Evolutionary conservation across 2,113 vertebrate genomes (phyloP), one percentile per base, ranked within the genome.

Genomic region (Sinocyclocheilus grahami): DNA sequence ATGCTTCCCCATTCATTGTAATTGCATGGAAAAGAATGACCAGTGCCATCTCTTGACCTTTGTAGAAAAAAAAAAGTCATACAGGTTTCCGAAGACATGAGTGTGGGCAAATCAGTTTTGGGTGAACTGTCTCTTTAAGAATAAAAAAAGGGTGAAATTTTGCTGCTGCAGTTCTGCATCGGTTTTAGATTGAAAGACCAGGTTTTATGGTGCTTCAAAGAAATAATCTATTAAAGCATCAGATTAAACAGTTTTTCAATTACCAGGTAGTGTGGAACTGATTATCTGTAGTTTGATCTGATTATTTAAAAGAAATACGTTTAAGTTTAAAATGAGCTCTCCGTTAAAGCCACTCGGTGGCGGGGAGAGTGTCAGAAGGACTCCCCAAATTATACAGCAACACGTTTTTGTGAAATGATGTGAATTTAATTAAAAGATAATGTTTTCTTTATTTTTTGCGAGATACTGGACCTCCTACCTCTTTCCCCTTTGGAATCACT

Each of bases 361-460:
- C 58, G 30, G 46, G n/a, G 80, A 78, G 39, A 51, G 20, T 83
- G 78, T 86, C 53, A 84, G 51, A 83, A 42, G 82, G 53, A 51
- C 58, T 60, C 67, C 48, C 65, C 53, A 81, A 76, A 87, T 80
- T 67, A 85, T 86, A 76, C 67, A 76, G 58, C 77, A 42, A 46
- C n/a, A 42, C 62, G 5, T 80, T 63, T 90, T 91, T 91, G 88
- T 89, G 92, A 94, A 92, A 93, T 91, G 92, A 87, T 93, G 92
- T 92, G 91, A 94, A 93, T 94, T 90, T 94, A 94, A 95, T 95
- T 94, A 95, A 94, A 95, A 94, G 93, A 95, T 95, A 95, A 94
- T 94, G 92, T 91, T 89, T 87, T 83, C 90, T 85, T 91, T 91
- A 92, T 93, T 76, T 67, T 91, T 91, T 94, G 89, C 88, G 90